Evolutionary conservation across 2,888 invertebrate genomes (phyloP), one percentile per base, ranked within the genome.

Genomic region (Papilio protenor): DNA sequence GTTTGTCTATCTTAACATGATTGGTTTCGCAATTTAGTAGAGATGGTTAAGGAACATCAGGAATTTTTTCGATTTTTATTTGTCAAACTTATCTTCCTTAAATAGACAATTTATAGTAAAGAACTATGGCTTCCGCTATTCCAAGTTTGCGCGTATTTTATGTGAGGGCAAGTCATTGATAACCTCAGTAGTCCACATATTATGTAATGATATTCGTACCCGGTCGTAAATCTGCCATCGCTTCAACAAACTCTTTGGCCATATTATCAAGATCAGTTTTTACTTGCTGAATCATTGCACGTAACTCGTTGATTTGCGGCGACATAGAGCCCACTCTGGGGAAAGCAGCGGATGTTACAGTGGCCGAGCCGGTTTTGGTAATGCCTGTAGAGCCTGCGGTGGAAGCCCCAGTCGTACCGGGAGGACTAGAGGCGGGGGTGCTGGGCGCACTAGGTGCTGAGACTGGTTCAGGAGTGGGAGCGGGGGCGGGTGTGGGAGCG

Each of bases 241-340:
- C 83, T 2, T 80, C 81, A 66, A 85, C 83, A 76, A 87, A 86
- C 0, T 84, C 82, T 33, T 83, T 82, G 0, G 86, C 82, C n/a
- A 91, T 82, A n/a, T 85, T 83, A 49, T 90, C 87, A 1, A 90
- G 81, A 55, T 90, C 89, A 3, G 70, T 77, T 27, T 86, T 85
- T 33, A 90, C 79, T 4, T 79, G 82, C 2, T 85, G 73, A 70
- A 85, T 81, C 21, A 89, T 55, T 1, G 77, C 80, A 2, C 76
- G 79, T 14, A 88, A 33, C 0, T 89, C 88, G 6, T 86, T 85
- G 33, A 40, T 40, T 72, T 81, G 83, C 10, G 81, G 80, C 6
- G 76, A 64, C 10, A 40, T 8, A 64, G 33, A 18, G 10, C 64
- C 64, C 18, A 64, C 33, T 16, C 40, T 76, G 1, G 66, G 21